These are phyloP conservation scores for Ahaetulla prasina DNA, from an alignment of 2,113 vertebrate species.

Conservation along the genomic window DNA sequence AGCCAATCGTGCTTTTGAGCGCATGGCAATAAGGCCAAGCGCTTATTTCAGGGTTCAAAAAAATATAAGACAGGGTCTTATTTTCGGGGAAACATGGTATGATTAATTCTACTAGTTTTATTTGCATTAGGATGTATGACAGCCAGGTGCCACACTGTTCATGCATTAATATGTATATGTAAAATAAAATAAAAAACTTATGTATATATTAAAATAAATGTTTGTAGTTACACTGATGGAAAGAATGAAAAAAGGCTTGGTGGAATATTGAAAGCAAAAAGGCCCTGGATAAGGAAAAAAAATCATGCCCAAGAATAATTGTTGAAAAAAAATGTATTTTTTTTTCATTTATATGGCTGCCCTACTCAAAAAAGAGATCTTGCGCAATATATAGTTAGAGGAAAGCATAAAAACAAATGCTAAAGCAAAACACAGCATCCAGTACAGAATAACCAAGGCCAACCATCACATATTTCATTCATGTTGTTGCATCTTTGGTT, in stretches of 20 bases:
- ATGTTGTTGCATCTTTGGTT: neutral
- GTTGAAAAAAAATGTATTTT: neutral
- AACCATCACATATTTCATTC: neutral
- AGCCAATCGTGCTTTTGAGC: too few species aligned
- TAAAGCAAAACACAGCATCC: neutral
- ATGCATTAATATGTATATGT: too few species aligned
- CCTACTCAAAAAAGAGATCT: neutral
- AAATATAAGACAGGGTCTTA: too few species aligned
- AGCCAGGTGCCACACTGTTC: too few species aligned
- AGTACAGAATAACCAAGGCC: neutral
- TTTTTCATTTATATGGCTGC: neutral
- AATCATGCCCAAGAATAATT: neutral
- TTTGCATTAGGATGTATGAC: too few species aligned
- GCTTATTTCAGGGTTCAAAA: too few species aligned
- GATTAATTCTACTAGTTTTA: too few species aligned
- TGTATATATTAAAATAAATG: neutral
- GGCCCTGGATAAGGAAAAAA: neutral
- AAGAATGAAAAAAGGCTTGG: neutral
- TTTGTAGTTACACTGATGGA: neutral
- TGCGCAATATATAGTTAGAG: neutral
- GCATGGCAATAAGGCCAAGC: too few species aligned
- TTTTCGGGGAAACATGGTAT: too few species aligned
- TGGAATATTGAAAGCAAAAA: neutral
- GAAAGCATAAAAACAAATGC: neutral
- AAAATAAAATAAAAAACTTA: too few species aligned